Evolutionary conservation across 2,888 invertebrate genomes (phyloP), one percentile per base, ranked within the genome.

Genomic region (Leucozona laternaria): DNA sequence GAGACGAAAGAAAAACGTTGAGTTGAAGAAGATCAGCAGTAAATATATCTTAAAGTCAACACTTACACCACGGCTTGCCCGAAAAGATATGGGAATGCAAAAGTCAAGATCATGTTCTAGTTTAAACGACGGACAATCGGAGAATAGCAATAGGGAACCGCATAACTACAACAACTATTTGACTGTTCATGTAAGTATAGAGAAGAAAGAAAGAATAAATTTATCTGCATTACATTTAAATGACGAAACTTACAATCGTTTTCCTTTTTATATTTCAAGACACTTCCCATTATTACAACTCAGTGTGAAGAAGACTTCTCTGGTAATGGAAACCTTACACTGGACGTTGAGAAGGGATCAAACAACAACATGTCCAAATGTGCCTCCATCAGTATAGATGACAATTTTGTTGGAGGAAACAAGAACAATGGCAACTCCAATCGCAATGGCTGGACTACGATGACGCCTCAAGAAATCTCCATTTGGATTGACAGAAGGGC

Each of bases 401-500:
- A 86, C 53, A 92, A 90, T 89, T 78, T 60, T 31, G 10, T 68
- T 0, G 55, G 71, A 2, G 70, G 64, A 43, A 77, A 55, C 22
- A 73, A 73, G 5, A 84, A 78, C 73, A 93, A 93, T 91, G 92
- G 92, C 50, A 75, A 84, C n/a, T 92, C 58, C 79, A 93, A 75
- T 76, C 79, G 93, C 90, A 93, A 92, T 76, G 92, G 93, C 31
- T 96, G 96, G 95, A 96, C 97, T 62, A 96, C 96, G 15, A 96
- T 97, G 95, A 97, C 97, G 2, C 97, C 97, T 0, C 97, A 97
- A 90, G 96, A 97, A 92, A 97, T 97, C 77, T 96, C 97, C 88
- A 96, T 95, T 71, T 97, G 97, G 97, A 97, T 97, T 88, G 97
- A 97, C 89, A 89, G 89, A 75, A 93, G 97, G 75, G 96, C 97